Conservation (phyloP, 1,140 invertebrate genomes). For the Panagrolaimus sp. region DNA sequence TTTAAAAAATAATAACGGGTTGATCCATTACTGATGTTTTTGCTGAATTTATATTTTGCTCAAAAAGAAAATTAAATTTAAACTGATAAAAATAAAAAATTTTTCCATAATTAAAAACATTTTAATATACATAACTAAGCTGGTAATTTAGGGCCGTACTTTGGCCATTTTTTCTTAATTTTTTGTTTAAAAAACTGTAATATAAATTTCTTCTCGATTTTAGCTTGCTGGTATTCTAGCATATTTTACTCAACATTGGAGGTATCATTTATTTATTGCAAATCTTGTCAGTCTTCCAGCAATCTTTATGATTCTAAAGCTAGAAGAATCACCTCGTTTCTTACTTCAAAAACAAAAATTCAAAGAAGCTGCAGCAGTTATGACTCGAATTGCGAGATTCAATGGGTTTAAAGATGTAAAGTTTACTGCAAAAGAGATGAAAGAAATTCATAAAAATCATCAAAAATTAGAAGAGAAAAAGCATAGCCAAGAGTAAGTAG, state of each 20-base stretch:
- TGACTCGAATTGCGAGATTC: constrained; percentile 34
- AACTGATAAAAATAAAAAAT: too few species aligned
- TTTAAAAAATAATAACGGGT: too few species aligned
- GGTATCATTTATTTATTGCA: constrained; percentile 22
- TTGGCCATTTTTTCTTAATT: too few species aligned
- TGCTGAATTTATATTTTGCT: too few species aligned
- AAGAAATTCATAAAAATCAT: constrained; percentile 20
- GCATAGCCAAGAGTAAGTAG: too few species aligned
- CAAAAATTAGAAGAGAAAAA: background rate
- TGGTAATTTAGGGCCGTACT: too few species aligned
- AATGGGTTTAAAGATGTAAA: constrained; percentile 19
- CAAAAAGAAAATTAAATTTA: too few species aligned
- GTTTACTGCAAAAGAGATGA: constrained; percentile 28
- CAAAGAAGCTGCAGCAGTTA: constrained; percentile 21
- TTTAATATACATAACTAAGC: too few species aligned
- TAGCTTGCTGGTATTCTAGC: constrained; percentile 32
- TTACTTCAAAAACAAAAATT: constrained; percentile 29
- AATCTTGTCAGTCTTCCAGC: constrained; percentile 27
- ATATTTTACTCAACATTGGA: constrained; percentile 22
- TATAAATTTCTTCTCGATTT: background rate
- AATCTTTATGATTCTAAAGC: constrained; percentile 20
- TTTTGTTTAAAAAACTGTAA: background rate
- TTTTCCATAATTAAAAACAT: too few species aligned
- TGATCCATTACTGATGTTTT: too few species aligned
- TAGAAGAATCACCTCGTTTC: constrained; percentile 31